phyloP scores from a whole-genome alignment of 2,113 vertebrate genomes.

The Dipodomys spectabilis region DNA sequence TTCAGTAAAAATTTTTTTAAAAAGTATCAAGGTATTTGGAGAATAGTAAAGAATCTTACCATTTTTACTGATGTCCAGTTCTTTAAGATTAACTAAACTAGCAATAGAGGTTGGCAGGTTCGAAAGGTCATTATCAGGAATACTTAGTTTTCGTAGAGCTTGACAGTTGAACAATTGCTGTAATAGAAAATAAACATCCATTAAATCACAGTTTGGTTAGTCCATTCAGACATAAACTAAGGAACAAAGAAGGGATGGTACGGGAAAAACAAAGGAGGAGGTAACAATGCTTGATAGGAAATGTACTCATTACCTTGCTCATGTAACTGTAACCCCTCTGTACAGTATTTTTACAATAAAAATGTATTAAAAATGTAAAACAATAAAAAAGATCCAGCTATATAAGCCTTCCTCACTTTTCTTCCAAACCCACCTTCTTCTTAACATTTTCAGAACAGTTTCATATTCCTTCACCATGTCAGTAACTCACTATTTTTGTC shows the following conservation, averaged over 20 bases:
- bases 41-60: constrained; percentile 87
- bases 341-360: too few species aligned
- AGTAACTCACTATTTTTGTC: not conserved
- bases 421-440: not conserved
- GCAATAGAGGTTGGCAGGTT: constrained; percentile 96
- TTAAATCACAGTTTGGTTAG: constrained; percentile 41
- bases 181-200: constrained; percentile 76
- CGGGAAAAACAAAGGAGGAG: too few species aligned
- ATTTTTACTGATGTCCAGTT: constrained; percentile 99
- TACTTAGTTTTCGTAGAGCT: constrained; percentile 97
- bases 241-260: not conserved
- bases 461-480: not conserved
- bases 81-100: constrained; percentile 98
- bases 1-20: not conserved
- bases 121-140: constrained; percentile 98
- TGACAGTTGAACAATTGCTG: constrained; percentile 99
- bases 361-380: too few species aligned
- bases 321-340: too few species aligned
- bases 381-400: not conserved
- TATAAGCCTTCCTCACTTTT: not conserved
- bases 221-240: not conserved
- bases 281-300: too few species aligned
- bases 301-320: too few species aligned
- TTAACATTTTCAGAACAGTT: not conserved
- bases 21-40: not conserved